A percentile compares a stretch with the other conserved stretches of the same genome.
Evolutionary conservation across 2,888 invertebrate species (phyloP).

Genomic region (Melinaea menophilus): DNA sequence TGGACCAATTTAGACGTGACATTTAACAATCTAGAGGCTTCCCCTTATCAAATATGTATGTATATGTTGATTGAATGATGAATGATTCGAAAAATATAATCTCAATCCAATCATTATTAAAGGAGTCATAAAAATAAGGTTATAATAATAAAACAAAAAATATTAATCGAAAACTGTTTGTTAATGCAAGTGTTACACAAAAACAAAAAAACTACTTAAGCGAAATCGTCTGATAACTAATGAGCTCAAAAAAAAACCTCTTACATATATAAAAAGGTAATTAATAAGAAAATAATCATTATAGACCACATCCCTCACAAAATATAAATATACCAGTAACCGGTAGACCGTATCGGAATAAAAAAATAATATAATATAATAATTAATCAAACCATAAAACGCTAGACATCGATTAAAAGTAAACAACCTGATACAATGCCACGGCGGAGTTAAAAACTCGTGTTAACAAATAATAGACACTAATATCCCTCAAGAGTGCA

Average conservation of each 20-base stretch:
- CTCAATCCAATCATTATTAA: too few species aligned
- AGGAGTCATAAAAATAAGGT: too few species aligned
- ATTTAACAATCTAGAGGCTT: slow-evolving; percentile 5
- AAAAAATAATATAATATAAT: slow-evolving; percentile 10
- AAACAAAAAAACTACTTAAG: too few species aligned
- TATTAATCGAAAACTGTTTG: too few species aligned
- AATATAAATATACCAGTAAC: slow-evolving; percentile 1
- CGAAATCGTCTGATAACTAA: too few species aligned
- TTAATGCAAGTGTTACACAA: too few species aligned
- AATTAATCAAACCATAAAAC: slow-evolving; percentile 23
- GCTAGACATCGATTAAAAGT: slow-evolving; percentile 18
- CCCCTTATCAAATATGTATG: slow-evolving; percentile 1
- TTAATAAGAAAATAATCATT: not conserved
- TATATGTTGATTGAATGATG: slow-evolving; percentile 3
- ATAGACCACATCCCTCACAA: not conserved
- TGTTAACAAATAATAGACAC: slow-evolving; percentile 27
- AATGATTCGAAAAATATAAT: too few species aligned
- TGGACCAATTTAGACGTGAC: slow-evolving; percentile 20
- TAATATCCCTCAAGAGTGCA: slow-evolving; percentile 36
- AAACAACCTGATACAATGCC: slow-evolving; percentile 19
- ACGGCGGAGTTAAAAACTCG: slow-evolving; percentile 20
- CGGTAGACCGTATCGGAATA: slow-evolving; percentile 10
- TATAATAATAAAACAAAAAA: too few species aligned
- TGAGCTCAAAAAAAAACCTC: not conserved
- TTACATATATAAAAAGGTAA: not conserved